These are phyloP conservation scores for Epicampocera succincta DNA, from an alignment of 2,888 invertebrate species.

Conservation along the genomic window DNA sequence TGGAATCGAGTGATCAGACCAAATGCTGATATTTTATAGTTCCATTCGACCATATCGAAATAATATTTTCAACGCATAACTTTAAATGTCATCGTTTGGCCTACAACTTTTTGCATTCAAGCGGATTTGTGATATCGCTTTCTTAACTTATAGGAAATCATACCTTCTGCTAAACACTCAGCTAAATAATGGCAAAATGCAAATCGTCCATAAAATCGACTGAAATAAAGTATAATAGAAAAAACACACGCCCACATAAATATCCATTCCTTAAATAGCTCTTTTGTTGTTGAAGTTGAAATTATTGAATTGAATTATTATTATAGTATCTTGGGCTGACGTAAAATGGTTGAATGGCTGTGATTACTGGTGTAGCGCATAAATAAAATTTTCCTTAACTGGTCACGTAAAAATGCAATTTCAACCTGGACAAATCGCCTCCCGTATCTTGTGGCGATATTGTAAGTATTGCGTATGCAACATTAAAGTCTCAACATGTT, in stretches of 20 bases:
- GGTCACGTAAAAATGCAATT: slow-evolving; percentile 69
- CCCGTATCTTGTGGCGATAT: slow-evolving; percentile 60
- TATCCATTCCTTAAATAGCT: slow-evolving; percentile 12
- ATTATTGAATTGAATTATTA: slow-evolving; percentile 56
- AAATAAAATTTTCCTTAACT: slow-evolving; percentile 62
- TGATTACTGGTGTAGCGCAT: slow-evolving; percentile 51
- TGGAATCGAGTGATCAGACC: too few species aligned
- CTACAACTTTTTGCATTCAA: neutral
- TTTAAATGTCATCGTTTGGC: neutral
- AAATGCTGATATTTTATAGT: too few species aligned
- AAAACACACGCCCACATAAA: neutral
- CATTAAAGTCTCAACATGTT: slow-evolving; percentile 45
- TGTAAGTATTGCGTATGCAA: slow-evolving; percentile 42
- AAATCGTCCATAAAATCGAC: slow-evolving; percentile 52
- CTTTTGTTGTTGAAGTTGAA: slow-evolving; percentile 29
- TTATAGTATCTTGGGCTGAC: slow-evolving; percentile 24
- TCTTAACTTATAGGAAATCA: slow-evolving; percentile 46
- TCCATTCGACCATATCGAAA: too few species aligned
- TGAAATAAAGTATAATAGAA: slow-evolving; percentile 57
- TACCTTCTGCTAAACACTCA: slow-evolving; percentile 18
- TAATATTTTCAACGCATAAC: too few species aligned
- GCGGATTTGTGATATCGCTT: slow-evolving; percentile 29
- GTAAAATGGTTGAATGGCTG: neutral
- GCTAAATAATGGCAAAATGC: slow-evolving; percentile 22
- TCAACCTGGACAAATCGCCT: slow-evolving; percentile 63